These are phyloP conservation scores for Mellivora capensis DNA, from an alignment of 2,113 vertebrate species.

Conservation along the genomic window DNA sequence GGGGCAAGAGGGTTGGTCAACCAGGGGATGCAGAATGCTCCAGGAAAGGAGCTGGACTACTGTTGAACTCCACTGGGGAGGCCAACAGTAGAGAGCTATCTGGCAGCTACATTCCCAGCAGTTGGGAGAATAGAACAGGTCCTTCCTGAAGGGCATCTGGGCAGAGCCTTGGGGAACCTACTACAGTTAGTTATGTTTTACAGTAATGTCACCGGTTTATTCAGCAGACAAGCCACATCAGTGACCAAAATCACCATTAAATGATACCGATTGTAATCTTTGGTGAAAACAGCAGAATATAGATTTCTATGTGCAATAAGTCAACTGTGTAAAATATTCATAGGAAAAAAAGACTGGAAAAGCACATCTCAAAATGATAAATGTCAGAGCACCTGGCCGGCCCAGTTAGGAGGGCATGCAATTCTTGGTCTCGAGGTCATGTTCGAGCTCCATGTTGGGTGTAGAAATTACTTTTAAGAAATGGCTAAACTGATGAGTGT, in stretches of 20 bases:
- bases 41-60: rapidly evolving
- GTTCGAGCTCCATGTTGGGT: neutral
- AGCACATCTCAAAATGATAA: neutral
- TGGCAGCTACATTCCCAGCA: neutral
- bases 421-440: neutral
- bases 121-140: too few relatives aligned
- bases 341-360: neutral
- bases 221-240: neutral
- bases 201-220: neutral
- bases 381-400: neutral
- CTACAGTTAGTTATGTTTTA: neutral
- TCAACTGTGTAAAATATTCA: neutral
- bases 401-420: neutral
- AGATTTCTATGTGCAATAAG: neutral
- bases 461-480: neutral
- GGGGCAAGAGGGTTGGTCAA: neutral
- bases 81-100: too few relatives aligned
- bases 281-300: neutral
- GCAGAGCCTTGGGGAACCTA: too few relatives aligned
- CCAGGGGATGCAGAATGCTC: too few relatives aligned
- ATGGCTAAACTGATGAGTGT: neutral
- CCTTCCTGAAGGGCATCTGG: neutral
- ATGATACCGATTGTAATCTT: neutral
- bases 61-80: neutral
- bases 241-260: neutral